Conservation (phyloP, 2,113 vertebrate genomes). For the Brachionichthys hirsutus region DNA sequence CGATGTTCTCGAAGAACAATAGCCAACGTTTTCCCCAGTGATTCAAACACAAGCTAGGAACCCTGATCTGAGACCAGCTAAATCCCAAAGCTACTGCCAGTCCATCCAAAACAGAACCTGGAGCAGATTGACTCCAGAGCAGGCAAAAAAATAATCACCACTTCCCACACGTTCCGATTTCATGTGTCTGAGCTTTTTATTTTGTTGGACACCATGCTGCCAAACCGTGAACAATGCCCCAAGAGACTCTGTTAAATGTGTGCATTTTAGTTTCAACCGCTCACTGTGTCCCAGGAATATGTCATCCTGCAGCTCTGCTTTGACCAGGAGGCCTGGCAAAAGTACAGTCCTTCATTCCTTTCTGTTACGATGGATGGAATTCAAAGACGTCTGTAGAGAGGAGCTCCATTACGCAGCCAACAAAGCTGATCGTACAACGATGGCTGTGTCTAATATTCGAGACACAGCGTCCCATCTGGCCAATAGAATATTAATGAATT, state of each 20-base stretch:
- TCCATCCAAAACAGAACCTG: slow-evolving; percentile 42
- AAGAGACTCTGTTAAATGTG: slow-evolving; percentile 49
- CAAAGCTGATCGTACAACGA: too few relatives aligned
- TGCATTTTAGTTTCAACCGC: slow-evolving; percentile 23
- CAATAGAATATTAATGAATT: too few relatives aligned
- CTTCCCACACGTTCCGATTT: slow-evolving; percentile 46
- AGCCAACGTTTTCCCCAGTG: slow-evolving; percentile 43
- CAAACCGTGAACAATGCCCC: slow-evolving; percentile 49
- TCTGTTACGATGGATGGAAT: slow-evolving; percentile 4
- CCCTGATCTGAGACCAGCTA: slow-evolving; percentile 50
- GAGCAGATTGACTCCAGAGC: slow-evolving; percentile 45
- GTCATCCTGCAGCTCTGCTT: slow-evolving; percentile 29
- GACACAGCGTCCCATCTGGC: too few relatives aligned
- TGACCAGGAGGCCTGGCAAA: slow-evolving; percentile 21
- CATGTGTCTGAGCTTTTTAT: slow-evolving; percentile 32
- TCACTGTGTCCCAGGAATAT: slow-evolving; percentile 32
- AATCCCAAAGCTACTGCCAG: slow-evolving; percentile 53
- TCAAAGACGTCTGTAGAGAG: neutral
- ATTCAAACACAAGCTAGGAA: slow-evolving; percentile 35
- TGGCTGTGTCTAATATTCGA: too few relatives aligned
- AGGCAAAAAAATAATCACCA: slow-evolving; percentile 42
- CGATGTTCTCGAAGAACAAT: slow-evolving; percentile 36
- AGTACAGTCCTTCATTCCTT: slow-evolving; percentile 17
- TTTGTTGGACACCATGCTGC: slow-evolving; percentile 55
- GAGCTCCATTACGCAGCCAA: too few relatives aligned